Conservation (phyloP, 2,888 invertebrate genomes). For the Tenthredo amoena region DNA sequence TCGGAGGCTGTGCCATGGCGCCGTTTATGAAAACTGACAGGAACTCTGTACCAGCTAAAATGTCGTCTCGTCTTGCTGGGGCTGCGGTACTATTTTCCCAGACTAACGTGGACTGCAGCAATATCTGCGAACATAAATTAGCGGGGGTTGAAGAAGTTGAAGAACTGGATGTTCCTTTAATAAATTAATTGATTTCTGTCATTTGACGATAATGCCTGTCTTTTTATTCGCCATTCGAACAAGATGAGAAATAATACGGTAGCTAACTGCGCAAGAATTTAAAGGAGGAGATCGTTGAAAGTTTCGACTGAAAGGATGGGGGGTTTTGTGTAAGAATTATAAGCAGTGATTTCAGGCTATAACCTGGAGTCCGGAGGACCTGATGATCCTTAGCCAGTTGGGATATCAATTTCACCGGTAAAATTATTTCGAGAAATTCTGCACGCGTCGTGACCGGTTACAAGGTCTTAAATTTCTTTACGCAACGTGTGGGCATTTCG, state of each 20-base stretch:
- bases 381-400: not conserved
- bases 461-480: conserved; percentile 25
- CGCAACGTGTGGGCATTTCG: conserved; percentile 21
- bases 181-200: not conserved
- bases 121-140: conserved; percentile 67
- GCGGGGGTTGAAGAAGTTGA: not conserved
- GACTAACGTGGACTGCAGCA: conserved; percentile 71
- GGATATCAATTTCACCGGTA: conserved; percentile 20
- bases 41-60: conserved; percentile 78
- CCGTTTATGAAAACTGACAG: conserved; percentile 78
- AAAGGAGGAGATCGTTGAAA: not conserved
- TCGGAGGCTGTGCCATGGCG: conserved; percentile 73
- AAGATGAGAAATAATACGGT: no score
- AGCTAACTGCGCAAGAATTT: not conserved
- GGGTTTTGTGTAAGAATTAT: not conserved
- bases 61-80: conserved; percentile 75
- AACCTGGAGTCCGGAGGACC: not conserved
- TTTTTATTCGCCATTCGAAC: not conserved
- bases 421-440: conserved; percentile 20
- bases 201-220: not conserved
- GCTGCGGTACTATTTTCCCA: conserved; percentile 69
- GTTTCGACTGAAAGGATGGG: not conserved
- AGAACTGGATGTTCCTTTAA: not conserved
- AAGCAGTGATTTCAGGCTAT: not conserved
- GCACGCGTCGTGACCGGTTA: conserved; percentile 24